These are phyloP conservation scores for Platycnemis pennipes DNA, from an alignment of 2,888 invertebrate species.

Conservation along the genomic window DNA sequence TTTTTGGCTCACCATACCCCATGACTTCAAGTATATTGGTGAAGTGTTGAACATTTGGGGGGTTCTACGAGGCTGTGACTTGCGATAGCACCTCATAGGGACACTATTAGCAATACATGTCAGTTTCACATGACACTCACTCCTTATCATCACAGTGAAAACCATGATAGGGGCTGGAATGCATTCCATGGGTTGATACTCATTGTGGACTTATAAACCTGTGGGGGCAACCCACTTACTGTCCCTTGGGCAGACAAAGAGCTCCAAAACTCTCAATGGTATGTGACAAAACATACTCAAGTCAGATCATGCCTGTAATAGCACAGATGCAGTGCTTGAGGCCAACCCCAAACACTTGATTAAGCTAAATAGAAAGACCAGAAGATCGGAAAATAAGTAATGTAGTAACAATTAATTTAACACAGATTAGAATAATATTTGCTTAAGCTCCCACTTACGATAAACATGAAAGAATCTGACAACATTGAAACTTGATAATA, in stretches of 20 bases:
- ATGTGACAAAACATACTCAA: constrained; percentile 52
- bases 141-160: constrained; percentile 47
- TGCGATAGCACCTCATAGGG: constrained; percentile 42
- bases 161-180: constrained; percentile 62
- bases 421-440: constrained; percentile 67
- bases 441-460: constrained; percentile 67
- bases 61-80: constrained; percentile 25
- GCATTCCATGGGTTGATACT: constrained; percentile 50
- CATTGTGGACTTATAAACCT: constrained; percentile 26
- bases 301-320: constrained; percentile 58
- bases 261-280: constrained; percentile 61
- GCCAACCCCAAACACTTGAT: constrained; percentile 58
- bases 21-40: constrained; percentile 10
- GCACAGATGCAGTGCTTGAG: constrained; percentile 30
- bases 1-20: constrained; percentile 33
- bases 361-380: constrained; percentile 66
- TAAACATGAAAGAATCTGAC: constrained; percentile 68
- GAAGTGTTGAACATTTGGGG: constrained; percentile 9
- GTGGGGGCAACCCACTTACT: constrained; percentile 46
- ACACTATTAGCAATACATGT: constrained; percentile 44
- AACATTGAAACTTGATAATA: constrained; percentile 65
- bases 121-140: constrained; percentile 61
- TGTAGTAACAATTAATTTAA: constrained; percentile 62
- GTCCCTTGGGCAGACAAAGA: constrained; percentile 57
- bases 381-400: constrained; percentile 59